phyloP scores from a whole-genome alignment of 2,797 vertebrate species.

The Eurystomus glaucurus region DNA sequence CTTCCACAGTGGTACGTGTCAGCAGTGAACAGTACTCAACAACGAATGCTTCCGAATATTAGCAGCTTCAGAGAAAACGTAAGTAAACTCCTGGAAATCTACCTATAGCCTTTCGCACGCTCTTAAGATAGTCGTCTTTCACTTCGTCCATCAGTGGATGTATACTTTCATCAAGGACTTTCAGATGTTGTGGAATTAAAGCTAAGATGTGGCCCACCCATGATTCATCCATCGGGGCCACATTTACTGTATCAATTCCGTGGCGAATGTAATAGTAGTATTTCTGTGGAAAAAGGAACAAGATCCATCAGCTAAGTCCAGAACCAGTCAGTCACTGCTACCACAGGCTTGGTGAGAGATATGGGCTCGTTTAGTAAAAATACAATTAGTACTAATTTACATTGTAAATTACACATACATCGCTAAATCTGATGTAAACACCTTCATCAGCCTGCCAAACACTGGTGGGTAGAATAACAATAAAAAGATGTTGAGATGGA shows the following conservation, averaged over 20 bases:
- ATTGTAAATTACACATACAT: background rate
- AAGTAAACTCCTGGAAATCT: constrained; percentile 16
- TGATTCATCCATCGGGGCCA: constrained; percentile 87
- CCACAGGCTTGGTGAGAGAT: background rate
- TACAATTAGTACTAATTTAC: background rate
- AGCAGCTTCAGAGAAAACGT: background rate
- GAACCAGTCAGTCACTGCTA: background rate
- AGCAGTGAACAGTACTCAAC: background rate
- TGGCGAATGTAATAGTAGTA: constrained; percentile 88
- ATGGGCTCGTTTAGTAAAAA: background rate
- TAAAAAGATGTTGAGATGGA: background rate
- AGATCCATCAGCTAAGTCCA: background rate
- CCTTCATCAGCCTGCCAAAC: background rate
- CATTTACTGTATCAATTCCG: constrained; percentile 86
- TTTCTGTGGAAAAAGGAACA: constrained; percentile 75
- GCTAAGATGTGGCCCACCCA: constrained; percentile 85
- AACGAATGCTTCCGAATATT: background rate
- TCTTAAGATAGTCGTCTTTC: constrained; percentile 88
- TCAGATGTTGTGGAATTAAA: constrained; percentile 85
- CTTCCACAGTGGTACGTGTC: background rate
- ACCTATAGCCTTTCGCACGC: constrained; percentile 89
- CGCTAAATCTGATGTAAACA: background rate
- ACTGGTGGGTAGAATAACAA: background rate
- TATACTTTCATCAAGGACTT: constrained; percentile 70
- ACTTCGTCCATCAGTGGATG: constrained; percentile 86